A percentile compares a stretch with the other conserved stretches of the same genome.
Evolutionary conservation across 2,113 vertebrate genomes (phyloP).

Genomic region (Thymallus thymallus): DNA sequence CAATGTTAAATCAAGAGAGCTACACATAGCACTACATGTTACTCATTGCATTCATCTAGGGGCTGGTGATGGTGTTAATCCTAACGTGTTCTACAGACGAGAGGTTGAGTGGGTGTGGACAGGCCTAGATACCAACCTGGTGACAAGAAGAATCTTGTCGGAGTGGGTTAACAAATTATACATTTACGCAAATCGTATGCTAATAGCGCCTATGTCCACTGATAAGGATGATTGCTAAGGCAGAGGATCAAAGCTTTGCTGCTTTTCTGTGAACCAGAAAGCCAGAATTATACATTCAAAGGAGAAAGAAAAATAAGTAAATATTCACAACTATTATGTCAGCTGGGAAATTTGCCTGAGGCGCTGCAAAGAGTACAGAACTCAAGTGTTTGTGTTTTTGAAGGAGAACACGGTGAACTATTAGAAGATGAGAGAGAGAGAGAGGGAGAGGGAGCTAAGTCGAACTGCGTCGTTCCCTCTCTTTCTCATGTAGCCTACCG

Average conservation of each 20-base stretch:
- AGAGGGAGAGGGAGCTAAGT: background rate
- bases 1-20: background rate
- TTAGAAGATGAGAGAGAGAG: constrained; percentile 5
- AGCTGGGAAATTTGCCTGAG: background rate
- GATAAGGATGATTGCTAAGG: constrained; percentile 2
- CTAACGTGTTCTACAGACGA: background rate
- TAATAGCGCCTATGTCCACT: background rate
- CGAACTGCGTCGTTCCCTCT: background rate
- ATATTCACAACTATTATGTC: background rate
- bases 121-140: background rate
- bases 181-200: constrained; percentile 1
- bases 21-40: too few species aligned
- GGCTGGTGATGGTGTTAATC: background rate
- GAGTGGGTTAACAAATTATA: constrained; percentile 1
- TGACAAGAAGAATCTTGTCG: background rate
- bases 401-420: background rate
- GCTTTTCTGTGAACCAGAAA: constrained; percentile 5
- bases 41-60: too few species aligned
- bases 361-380: background rate
- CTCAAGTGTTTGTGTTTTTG: background rate
- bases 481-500: too few species aligned
- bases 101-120: background rate
- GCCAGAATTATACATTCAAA: constrained; percentile 5
- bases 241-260: constrained; percentile 10
- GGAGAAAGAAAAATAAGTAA: background rate